Evolutionary conservation across 2,888 invertebrate species (phyloP).

Genomic region (Orthosia incerta): DNA sequence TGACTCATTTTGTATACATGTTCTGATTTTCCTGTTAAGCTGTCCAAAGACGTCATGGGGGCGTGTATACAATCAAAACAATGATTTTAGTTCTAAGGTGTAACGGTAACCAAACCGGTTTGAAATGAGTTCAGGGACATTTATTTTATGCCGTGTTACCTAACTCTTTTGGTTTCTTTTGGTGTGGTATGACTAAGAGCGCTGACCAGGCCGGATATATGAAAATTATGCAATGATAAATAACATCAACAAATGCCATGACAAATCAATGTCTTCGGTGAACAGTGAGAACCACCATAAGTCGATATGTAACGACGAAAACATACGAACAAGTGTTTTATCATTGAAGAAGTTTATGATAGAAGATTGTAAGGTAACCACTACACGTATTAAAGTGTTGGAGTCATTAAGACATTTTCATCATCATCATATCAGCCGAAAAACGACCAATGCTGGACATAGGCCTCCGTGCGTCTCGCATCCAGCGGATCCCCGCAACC

Average conservation of each 20-base stretch:
- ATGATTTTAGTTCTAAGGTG: slow-evolving; percentile 30
- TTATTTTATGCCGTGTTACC: slow-evolving; percentile 1
- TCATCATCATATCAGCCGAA: too few relatives aligned
- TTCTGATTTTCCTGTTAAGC: slow-evolving; percentile 28
- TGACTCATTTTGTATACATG: slow-evolving; percentile 37
- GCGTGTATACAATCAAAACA: slow-evolving; percentile 35
- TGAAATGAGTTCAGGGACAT: slow-evolving; percentile 53
- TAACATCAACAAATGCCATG: slow-evolving; percentile 17
- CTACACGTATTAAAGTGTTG: background rate
- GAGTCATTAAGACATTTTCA: background rate
- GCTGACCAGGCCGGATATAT: background rate
- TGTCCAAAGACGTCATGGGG: slow-evolving; percentile 46
- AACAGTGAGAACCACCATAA: slow-evolving; percentile 19
- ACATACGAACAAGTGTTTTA: background rate
- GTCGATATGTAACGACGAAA: background rate
- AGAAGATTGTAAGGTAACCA: background rate
- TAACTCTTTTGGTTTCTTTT: slow-evolving; percentile 29
- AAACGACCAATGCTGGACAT: too few relatives aligned
- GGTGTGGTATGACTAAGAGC: slow-evolving; percentile 33
- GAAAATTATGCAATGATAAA: background rate
- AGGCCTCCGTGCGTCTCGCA: too few relatives aligned
- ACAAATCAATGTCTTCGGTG: slow-evolving; percentile 26
- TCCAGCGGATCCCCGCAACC: too few relatives aligned
- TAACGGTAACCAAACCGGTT: slow-evolving; percentile 28
- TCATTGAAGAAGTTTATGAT: background rate